phyloP scores from a whole-genome alignment of 2,797 vertebrate species.

The Pangasius mekongensis region DNA sequence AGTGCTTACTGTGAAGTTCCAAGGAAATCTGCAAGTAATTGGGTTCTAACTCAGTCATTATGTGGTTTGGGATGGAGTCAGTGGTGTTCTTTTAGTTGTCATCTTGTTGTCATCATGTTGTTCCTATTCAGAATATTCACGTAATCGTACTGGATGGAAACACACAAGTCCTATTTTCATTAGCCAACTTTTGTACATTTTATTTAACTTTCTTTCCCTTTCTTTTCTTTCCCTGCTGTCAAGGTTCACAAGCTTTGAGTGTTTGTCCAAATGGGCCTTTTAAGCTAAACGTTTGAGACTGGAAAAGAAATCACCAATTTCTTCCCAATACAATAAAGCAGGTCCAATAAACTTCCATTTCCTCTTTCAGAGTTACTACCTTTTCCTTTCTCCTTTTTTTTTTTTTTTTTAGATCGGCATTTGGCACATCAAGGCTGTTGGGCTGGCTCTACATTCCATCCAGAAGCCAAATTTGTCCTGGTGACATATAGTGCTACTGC shows the following conservation, averaged over 20 bases:
- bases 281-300: constrained; percentile 6
- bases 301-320: constrained; percentile 31
- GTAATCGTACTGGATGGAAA: background rate
- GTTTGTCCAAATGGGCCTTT: background rate
- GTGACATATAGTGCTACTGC: background rate
- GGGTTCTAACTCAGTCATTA: background rate
- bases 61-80: background rate
- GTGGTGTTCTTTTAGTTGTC: background rate
- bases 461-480: constrained; percentile 32
- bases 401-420: constrained; percentile 8
- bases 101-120: background rate
- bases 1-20: background rate
- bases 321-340: constrained; percentile 20
- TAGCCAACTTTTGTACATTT: background rate
- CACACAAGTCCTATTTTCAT: background rate
- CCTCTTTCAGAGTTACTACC: constrained; percentile 9
- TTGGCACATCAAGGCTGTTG: constrained; percentile 7
- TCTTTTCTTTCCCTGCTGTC: background rate
- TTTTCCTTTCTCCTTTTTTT: constrained; percentile 21
- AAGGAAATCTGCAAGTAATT: background rate
- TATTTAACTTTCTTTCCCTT: background rate
- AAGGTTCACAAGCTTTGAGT: background rate
- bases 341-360: constrained; percentile 32
- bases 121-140: background rate
- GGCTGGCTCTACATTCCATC: constrained; percentile 21